These are phyloP conservation scores for Synanthedon tipuliformis DNA, from an alignment of 2,888 invertebrate species.

Conservation along the genomic window DNA sequence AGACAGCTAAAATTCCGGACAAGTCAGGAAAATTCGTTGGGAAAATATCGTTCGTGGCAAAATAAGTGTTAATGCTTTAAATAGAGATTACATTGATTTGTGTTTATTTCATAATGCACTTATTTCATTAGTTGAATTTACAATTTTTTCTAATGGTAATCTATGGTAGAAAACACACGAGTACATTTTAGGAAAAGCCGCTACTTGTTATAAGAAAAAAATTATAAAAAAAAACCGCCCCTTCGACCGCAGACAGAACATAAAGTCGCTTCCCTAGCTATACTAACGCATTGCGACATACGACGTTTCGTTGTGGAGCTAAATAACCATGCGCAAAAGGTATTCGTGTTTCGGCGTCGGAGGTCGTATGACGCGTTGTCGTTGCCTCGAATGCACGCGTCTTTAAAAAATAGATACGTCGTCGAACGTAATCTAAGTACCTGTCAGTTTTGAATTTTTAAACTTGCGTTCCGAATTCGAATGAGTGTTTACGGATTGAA, in stretches of 20 bases:
- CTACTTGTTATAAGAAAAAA: too few relatives aligned
- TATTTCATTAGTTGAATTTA: too few relatives aligned
- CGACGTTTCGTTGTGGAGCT: slow-evolving; percentile 39
- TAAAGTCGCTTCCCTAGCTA: slow-evolving; percentile 35
- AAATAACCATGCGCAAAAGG: slow-evolving; percentile 59
- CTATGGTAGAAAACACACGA: too few relatives aligned
- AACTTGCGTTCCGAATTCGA: background rate
- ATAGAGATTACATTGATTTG: too few relatives aligned
- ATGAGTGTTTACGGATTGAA: background rate
- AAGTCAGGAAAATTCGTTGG: too few relatives aligned
- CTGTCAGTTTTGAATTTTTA: background rate
- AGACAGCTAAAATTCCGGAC: too few relatives aligned
- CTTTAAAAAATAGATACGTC: slow-evolving; percentile 5
- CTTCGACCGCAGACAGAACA: slow-evolving; percentile 6
- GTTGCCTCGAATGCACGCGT: slow-evolving; percentile 10
- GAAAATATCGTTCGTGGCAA: too few relatives aligned
- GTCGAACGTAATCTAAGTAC: background rate
- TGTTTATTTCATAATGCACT: too few relatives aligned
- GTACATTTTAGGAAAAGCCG: too few relatives aligned
- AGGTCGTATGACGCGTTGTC: slow-evolving; percentile 12
- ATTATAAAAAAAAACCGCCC: background rate
- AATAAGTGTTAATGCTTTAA: too few relatives aligned
- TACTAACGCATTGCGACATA: slow-evolving; percentile 65
- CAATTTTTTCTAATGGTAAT: too few relatives aligned
- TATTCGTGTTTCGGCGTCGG: slow-evolving; percentile 34